phyloP scores from a whole-genome alignment of 2,797 vertebrate genomes.

The Sebastolobus altivelis region DNA sequence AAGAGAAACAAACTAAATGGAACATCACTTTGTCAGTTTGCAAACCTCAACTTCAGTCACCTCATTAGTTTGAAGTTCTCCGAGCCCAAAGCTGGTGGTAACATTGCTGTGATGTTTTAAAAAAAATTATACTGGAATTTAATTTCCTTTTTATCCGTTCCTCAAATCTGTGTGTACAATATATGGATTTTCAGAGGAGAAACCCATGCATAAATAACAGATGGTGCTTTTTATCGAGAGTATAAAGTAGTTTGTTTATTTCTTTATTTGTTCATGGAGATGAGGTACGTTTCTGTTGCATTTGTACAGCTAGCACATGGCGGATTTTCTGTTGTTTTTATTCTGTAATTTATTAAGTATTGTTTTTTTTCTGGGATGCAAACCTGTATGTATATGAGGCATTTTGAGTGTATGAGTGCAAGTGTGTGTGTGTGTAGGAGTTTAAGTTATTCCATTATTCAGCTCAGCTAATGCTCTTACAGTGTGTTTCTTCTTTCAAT shows the following conservation, averaged over 20 bases:
- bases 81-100: slow-evolving; percentile 49
- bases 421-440: background rate
- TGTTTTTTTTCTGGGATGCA: slow-evolving; percentile 43
- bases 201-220: slow-evolving; percentile 47
- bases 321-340: slow-evolving; percentile 68
- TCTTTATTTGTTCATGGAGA: slow-evolving; percentile 40
- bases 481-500: slow-evolving; percentile 82
- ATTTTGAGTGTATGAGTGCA: slow-evolving; percentile 22
- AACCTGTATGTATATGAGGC: slow-evolving; percentile 50
- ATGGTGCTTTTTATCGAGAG: slow-evolving; percentile 56
- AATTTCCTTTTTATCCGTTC: slow-evolving; percentile 38
- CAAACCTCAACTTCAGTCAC: slow-evolving; percentile 52
- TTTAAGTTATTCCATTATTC: slow-evolving; percentile 80
- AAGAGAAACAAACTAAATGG: slow-evolving; percentile 24
- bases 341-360: slow-evolving; percentile 69
- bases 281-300: slow-evolving; percentile 53
- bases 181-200: slow-evolving; percentile 56
- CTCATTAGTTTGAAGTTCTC: slow-evolving; percentile 52
- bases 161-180: slow-evolving; percentile 50
- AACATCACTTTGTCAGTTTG: slow-evolving; percentile 36
- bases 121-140: slow-evolving; percentile 58
- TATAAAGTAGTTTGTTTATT: slow-evolving; percentile 49
- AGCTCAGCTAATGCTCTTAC: slow-evolving; percentile 83
- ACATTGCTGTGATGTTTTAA: slow-evolving; percentile 51
- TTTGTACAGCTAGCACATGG: slow-evolving; percentile 78